These are phyloP conservation scores for Pachypsylla venusta DNA, from an alignment of 1,140 invertebrate species.

Conservation along the genomic window DNA sequence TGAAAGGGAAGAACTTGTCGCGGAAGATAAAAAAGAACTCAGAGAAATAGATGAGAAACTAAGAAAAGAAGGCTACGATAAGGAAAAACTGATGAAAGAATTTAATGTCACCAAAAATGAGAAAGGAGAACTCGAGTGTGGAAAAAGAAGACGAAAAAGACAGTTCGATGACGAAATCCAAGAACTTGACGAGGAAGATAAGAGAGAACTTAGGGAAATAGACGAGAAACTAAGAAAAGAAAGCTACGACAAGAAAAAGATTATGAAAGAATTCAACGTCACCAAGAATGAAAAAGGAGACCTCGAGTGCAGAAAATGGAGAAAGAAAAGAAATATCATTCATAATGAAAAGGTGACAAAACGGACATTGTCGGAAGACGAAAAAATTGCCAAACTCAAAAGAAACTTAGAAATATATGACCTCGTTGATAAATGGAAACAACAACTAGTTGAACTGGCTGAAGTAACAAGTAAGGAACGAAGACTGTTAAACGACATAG, in stretches of 20 bases:
- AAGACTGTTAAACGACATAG: neutral
- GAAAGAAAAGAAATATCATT: neutral
- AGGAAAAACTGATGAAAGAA: neutral
- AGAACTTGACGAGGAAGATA: too few species aligned
- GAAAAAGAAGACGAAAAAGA: neutral
- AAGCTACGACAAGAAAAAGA: neutral
- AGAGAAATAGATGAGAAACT: neutral
- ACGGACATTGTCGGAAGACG: neutral
- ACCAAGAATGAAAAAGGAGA: slow-evolving; percentile 1
- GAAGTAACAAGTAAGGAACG: neutral
- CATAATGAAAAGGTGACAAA: neutral
- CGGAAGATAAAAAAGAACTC: neutral
- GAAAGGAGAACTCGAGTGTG: neutral
- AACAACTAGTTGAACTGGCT: neutral
- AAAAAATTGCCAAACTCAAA: neutral
- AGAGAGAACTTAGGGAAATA: too few species aligned
- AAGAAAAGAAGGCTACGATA: slow-evolving; percentile 3
- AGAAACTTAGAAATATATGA: neutral
- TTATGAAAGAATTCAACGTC: neutral
- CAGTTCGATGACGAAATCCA: neutral
- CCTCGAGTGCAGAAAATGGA: neutral
- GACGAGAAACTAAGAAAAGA: slow-evolving; percentile 2
- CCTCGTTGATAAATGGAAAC: neutral
- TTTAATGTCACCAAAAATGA: neutral
- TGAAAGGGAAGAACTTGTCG: neutral